Evolutionary conservation across 2,888 invertebrate genomes (phyloP).

Genomic region (Allophyes oxyacanthae): DNA sequence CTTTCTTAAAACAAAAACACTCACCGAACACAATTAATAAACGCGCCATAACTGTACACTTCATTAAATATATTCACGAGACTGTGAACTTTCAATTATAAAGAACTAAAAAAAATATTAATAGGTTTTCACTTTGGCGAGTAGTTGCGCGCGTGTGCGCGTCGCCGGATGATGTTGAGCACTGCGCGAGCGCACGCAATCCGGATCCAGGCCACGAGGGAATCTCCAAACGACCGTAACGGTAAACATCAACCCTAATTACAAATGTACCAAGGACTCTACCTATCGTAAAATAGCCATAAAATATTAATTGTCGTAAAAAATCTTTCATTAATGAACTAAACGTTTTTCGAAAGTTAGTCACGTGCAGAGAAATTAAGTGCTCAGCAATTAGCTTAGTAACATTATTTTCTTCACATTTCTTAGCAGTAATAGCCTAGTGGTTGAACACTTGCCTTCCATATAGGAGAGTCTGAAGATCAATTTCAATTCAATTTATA

Average conservation of each 20-base stretch:
- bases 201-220: constrained; percentile 57
- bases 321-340: constrained; percentile 6
- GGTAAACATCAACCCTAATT: constrained; percentile 62
- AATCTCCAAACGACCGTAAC: constrained; percentile 57
- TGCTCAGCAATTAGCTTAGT: constrained; percentile 22
- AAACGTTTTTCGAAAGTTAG: constrained; percentile 2
- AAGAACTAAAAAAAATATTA: constrained; percentile 15
- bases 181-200: constrained; percentile 54
- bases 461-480: too few relatives aligned
- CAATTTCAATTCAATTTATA: too few relatives aligned
- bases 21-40: constrained; percentile 47
- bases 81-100: constrained; percentile 38
- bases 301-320: constrained; percentile 22
- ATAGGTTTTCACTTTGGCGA: constrained; percentile 22
- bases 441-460: too few relatives aligned
- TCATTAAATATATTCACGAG: constrained; percentile 37
- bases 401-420: background rate
- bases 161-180: constrained; percentile 38
- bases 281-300: constrained; percentile 16
- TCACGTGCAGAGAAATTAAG: constrained; percentile 2
- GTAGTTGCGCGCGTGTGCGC: constrained; percentile 49
- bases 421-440: too few relatives aligned
- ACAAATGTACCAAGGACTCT: constrained; percentile 47
- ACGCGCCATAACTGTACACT: constrained; percentile 49
- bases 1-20: constrained; percentile 33